These are phyloP conservation scores for Neocrepidodera transversa DNA, from an alignment of 2,888 invertebrate species.

Conservation along the genomic window DNA sequence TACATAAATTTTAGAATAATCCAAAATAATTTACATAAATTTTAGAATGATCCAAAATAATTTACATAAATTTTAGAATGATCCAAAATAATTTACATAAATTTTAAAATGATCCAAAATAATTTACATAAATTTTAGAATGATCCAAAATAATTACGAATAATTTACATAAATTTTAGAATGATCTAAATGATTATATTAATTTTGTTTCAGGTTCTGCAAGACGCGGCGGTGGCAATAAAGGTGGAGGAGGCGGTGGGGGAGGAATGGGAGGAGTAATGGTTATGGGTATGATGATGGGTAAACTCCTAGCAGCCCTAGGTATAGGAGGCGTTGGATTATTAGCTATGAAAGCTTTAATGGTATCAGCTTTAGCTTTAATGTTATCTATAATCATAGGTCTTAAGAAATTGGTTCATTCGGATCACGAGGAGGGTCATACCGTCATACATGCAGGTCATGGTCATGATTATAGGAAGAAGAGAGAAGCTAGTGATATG, in stretches of 20 bases:
- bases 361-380: slow-evolving; percentile 73
- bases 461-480: slow-evolving; percentile 63
- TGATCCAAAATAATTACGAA: no score
- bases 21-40: no score
- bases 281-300: slow-evolving; percentile 76
- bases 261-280: slow-evolving; percentile 66
- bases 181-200: no score
- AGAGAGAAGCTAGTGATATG: slow-evolving; percentile 57
- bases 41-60: no score
- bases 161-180: no score
- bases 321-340: slow-evolving; percentile 79
- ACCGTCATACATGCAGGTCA: slow-evolving; percentile 66
- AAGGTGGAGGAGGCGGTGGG: slow-evolving; percentile 56
- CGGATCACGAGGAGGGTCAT: slow-evolving; percentile 61
- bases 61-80: no score
- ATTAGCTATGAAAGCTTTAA: slow-evolving; percentile 73
- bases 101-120: no score
- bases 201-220: slow-evolving; percentile 66
- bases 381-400: slow-evolving; percentile 79
- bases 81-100: no score
- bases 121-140: no score
- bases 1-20: no score
- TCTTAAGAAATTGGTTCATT: slow-evolving; percentile 72
- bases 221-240: slow-evolving; percentile 59
- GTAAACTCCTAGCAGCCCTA: slow-evolving; percentile 77